phyloP scores from a whole-genome alignment of 2,797 vertebrate genomes.

The Sternotherus odoratus region DNA sequence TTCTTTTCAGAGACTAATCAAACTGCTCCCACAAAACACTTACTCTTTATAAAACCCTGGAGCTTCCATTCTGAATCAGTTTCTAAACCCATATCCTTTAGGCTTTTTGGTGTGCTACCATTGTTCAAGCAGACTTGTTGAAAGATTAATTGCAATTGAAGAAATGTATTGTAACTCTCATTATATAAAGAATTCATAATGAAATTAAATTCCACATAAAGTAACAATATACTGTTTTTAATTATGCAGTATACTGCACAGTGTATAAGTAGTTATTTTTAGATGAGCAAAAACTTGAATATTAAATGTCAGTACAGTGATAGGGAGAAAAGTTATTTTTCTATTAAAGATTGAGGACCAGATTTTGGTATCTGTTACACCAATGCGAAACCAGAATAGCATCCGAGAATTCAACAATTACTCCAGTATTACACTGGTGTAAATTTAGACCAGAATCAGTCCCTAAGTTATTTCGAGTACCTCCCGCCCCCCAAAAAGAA shows the following conservation, averaged over 20 bases:
- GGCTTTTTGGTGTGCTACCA: slow-evolving; percentile 50
- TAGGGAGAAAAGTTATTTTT: neutral
- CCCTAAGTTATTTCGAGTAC: neutral
- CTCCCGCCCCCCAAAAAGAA: too few species aligned
- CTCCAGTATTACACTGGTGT: neutral
- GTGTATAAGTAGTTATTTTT: slow-evolving; percentile 63
- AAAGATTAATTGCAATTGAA: slow-evolving; percentile 67
- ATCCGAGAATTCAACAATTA: neutral
- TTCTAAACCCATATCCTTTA: slow-evolving; percentile 51
- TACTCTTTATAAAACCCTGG: slow-evolving; percentile 51
- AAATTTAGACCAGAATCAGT: neutral
- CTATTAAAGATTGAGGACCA: neutral
- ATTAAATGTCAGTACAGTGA: slow-evolving; percentile 40
- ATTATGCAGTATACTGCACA: slow-evolving; percentile 67
- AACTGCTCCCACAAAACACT: slow-evolving; percentile 36
- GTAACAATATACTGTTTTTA: slow-evolving; percentile 56
- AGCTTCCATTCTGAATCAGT: slow-evolving; percentile 24
- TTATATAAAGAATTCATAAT: slow-evolving; percentile 74
- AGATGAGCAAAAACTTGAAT: slow-evolving; percentile 48
- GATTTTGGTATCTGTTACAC: neutral
- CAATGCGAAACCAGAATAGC: neutral
- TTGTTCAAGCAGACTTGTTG: slow-evolving; percentile 53
- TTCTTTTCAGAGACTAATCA: slow-evolving; percentile 47
- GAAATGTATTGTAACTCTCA: slow-evolving; percentile 69
- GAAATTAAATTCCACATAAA: slow-evolving; percentile 66